Percentiles rank a stretch among this genome's conserved stretches.
Conservation (phyloP, 2,797 vertebrate genomes). For the Eulemur coronatus region DNA sequence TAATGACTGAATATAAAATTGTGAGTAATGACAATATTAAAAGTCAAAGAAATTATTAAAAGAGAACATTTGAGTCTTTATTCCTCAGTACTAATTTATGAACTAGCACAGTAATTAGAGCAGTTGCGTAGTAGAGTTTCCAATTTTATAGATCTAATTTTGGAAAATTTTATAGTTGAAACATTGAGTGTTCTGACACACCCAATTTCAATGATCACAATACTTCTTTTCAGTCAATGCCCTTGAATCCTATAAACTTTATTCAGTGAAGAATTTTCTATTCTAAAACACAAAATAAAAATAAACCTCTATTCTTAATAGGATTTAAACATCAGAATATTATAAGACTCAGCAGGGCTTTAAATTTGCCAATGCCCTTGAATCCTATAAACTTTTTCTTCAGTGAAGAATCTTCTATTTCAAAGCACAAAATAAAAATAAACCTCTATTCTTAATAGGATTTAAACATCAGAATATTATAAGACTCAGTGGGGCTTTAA, state of each 20-base stretch:
- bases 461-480: conserved; percentile 51
- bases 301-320: conserved; percentile 60
- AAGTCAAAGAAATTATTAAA: conserved; percentile 43
- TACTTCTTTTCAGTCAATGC: conserved; percentile 41
- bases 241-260: conserved; percentile 28
- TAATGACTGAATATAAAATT: background rate
- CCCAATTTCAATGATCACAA: conserved; percentile 43
- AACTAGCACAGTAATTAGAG: conserved; percentile 62
- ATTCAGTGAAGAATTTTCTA: conserved; percentile 24
- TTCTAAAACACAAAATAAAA: conserved; percentile 72
- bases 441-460: conserved; percentile 55
- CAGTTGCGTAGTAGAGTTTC: conserved; percentile 31
- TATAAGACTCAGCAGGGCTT: background rate
- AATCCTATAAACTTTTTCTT: conserved; percentile 21
- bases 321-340: conserved; percentile 63
- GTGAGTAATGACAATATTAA: background rate
- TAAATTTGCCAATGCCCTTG: conserved; percentile 34
- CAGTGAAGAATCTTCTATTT: conserved; percentile 35
- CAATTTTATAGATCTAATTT: conserved; percentile 66
- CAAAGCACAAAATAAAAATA: conserved; percentile 76
- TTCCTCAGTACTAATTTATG: conserved; percentile 46
- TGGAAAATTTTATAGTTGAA: conserved; percentile 61
- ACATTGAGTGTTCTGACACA: conserved; percentile 59
- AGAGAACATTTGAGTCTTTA: conserved; percentile 25
- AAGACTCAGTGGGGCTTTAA: background rate